Base-by-base conservation (phyloP, 2,797 vertebrate species). In the Poeciliopsis presidionis region DNA sequence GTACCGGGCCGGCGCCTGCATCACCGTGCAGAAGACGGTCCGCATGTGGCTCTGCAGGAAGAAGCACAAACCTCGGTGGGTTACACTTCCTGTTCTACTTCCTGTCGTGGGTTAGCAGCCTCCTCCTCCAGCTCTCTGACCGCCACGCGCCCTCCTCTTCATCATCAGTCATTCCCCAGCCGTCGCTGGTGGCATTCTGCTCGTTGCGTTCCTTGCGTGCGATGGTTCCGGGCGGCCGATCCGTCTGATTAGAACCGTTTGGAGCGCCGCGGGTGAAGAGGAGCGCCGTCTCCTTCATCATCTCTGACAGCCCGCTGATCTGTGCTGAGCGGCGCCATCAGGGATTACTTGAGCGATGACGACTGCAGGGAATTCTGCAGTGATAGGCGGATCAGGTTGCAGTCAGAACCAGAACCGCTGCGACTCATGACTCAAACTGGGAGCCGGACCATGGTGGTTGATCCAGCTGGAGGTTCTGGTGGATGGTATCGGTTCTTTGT, bases 1-100 rank as follows among this genome's bases (percentile, higher is more conserved):
- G 89, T 99, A 99, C 46, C 93, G 98, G 83, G 94, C 97, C 33
- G 81, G 87, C 84, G 97, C 98, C 53, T 99, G 98, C 79, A 95
- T 99, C 94, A 93, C 92, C 92, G 97, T 99, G 92, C 98, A 99
- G 89, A 99, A 99, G 93, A 99, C 96, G 0, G 89, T 99, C 76
- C 96, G 98, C 51, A 99, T 99, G 98, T 99, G 98, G 98, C 96
- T 99, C 79, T 99, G 98, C 95, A 97, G 94, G 94, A 97, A 90
- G 89, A 98, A 97, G 87, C 97, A 99, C 94, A 98, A 97, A 93
- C 97, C 98, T 57, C 96, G 98, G 98, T 99, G 94, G 94, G 97
- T 86, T 43, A n/a, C 18, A 5, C 25, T 36, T 30, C 6, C 59
- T 33, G 14, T 5, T 9, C 46, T 16, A 14, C 45, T 46, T 46